Percentiles rank a stretch among this genome's conserved stretches.
phyloP scores from a whole-genome alignment of 2,113 vertebrate species.

The Daphoenositta chrysoptera region DNA sequence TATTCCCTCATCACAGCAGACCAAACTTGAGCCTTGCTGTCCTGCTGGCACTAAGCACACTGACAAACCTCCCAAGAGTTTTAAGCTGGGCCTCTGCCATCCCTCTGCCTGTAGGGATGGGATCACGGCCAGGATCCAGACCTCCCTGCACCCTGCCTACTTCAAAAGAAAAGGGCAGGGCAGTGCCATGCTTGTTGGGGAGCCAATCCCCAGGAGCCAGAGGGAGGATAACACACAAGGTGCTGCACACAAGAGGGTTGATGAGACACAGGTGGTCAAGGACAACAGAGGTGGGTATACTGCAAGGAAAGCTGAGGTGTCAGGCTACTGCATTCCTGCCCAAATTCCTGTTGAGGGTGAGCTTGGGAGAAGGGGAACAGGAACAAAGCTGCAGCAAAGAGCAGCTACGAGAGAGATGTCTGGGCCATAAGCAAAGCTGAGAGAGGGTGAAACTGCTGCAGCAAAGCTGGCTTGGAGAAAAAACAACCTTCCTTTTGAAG shows the following conservation, averaged over 20 bases:
- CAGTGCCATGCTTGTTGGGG: background rate
- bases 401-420: background rate
- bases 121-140: background rate
- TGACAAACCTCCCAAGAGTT: background rate
- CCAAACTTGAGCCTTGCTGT: background rate
- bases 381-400: background rate
- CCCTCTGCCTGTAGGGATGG: background rate
- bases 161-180: background rate
- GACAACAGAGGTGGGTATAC: background rate
- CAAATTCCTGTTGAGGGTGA: background rate
- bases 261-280: background rate
- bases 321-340: background rate
- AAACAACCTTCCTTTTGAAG: background rate
- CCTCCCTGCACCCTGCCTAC: background rate
- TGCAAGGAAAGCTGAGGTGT: background rate
- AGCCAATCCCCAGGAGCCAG: background rate
- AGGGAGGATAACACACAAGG: background rate
- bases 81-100: background rate
- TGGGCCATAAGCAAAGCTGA: background rate
- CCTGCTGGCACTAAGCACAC: accelerated
- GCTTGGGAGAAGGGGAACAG: background rate
- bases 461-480: background rate
- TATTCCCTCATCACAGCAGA: background rate
- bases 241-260: background rate
- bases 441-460: background rate